Percentiles rank a stretch among this genome's conserved stretches.
These are phyloP conservation scores for Distichodus sexfasciatus DNA, from an alignment of 2,797 vertebrate species.

Conservation along the genomic window DNA sequence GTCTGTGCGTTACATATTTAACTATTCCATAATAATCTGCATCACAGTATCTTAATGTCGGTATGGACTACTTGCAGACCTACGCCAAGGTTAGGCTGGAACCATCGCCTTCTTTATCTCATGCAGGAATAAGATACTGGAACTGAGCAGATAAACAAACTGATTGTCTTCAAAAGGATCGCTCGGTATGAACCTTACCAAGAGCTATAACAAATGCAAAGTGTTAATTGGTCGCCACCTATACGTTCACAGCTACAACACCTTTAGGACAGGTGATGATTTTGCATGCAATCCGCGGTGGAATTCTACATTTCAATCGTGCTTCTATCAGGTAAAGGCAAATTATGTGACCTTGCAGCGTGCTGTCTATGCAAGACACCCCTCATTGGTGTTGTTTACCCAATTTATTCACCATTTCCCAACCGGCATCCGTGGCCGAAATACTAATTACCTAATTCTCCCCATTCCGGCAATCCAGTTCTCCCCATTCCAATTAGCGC, in stretches of 20 bases:
- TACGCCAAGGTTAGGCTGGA: slow-evolving; percentile 16
- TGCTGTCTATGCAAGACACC: slow-evolving; percentile 1
- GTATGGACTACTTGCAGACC: neutral
- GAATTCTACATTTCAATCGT: neutral
- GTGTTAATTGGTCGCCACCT: neutral
- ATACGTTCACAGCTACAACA: neutral
- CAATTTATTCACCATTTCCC: neutral
- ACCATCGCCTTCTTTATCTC: neutral
- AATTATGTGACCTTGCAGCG: slow-evolving; percentile 45
- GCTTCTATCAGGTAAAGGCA: slow-evolving; percentile 8
- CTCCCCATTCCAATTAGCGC: neutral
- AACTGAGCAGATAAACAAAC: neutral
- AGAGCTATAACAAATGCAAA: no score
- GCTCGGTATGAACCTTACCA: no score
- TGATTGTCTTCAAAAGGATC: no score
- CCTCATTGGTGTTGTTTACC: neutral
- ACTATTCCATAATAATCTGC: no score
- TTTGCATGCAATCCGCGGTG: slow-evolving; percentile 15
- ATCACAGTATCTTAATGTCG: neutral
- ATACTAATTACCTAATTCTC: neutral
- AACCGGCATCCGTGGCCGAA: neutral
- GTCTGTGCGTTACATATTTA: no score
- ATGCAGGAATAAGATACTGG: neutral
- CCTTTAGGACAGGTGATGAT: neutral
- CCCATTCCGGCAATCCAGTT: neutral